Evolutionary conservation across 2,113 vertebrate genomes (phyloP), one percentile per base, ranked within the genome.

Genomic region (Sigmodon hispidus): DNA sequence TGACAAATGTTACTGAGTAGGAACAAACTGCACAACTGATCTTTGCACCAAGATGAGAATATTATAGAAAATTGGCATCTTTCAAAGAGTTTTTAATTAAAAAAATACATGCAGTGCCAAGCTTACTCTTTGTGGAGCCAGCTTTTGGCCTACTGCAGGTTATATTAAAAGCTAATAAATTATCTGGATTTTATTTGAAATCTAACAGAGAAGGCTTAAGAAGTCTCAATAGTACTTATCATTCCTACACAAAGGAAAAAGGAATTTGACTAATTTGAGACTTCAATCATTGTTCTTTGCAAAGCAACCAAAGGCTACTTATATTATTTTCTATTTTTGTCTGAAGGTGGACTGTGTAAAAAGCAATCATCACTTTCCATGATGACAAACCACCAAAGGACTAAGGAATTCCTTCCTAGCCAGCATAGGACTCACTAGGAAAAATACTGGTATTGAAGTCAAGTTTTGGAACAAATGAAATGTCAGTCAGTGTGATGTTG

Each of bases 251-350:
- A 81, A 43, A 83, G 0, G 15, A 84, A 87, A 84, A n/a, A 34
- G 45, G 12, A 85, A 87, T 91, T 67, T 84, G 50, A 73, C 17
- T 75, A 19, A 94, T 34, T 81, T 72, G 36, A 94, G 69, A 31
- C 29, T 80, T 91, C 89, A 85, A 87, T 89, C 26, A 67, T 67
- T 85, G 40, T 26, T 92, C 5, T 94, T 48, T 87, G 7, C 3
- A 48, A 94, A 77, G 73, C 24, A 95, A 24, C 43, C 61, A 95
- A 94, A 93, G 50, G 45, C 91, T 89, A 57, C 19, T 89, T 50
- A 85, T 61, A 12, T 81, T 89, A 57, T 89, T 92, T 93, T 73
- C 50, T 55, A 89, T 19, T 36, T 65, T 69, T 43, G 10, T 87
- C 40, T 59, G 17, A 81, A 79, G 13, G 65, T 73, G 52, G 79